A percentile compares a stretch with the other conserved stretches of the same genome.
Conservation (phyloP, 2,797 vertebrate species). For the Melopsittacus undulatus region DNA sequence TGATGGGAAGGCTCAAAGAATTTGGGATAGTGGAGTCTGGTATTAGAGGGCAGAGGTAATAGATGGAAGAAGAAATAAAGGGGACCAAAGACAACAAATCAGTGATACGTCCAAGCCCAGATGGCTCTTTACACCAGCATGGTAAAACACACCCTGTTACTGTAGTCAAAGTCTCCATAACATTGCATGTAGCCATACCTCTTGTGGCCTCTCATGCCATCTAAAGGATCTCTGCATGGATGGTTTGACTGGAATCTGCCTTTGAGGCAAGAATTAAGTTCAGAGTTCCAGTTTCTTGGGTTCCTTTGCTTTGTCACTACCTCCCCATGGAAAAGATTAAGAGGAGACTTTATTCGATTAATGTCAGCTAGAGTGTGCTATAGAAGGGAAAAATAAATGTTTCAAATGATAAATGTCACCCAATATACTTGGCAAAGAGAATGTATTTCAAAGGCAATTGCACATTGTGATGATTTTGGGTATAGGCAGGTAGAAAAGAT, state of each 20-base stretch:
- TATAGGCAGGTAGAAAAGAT: neutral
- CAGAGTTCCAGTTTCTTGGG: neutral
- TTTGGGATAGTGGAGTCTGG: neutral
- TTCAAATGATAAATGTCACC: neutral
- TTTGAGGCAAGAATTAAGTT: neutral
- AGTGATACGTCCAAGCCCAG: neutral
- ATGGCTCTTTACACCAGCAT: neutral
- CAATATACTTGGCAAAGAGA: neutral
- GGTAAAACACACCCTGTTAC: neutral
- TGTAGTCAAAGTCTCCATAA: neutral
- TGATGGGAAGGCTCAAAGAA: neutral
- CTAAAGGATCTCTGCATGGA: neutral
- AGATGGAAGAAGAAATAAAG: neutral
- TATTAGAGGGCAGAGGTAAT: neutral
- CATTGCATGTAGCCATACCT: neutral
- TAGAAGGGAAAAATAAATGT: neutral
- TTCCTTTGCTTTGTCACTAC: neutral
- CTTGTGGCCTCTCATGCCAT: neutral
- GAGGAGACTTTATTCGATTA: neutral
- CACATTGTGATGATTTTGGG: neutral
- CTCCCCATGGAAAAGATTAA: neutral
- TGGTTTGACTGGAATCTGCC: neutral
- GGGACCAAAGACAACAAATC: neutral
- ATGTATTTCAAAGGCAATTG: neutral
- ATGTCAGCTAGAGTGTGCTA: neutral